Conservation (phyloP, 2,113 vertebrate genomes). For the Sturnira hondurensis region DNA sequence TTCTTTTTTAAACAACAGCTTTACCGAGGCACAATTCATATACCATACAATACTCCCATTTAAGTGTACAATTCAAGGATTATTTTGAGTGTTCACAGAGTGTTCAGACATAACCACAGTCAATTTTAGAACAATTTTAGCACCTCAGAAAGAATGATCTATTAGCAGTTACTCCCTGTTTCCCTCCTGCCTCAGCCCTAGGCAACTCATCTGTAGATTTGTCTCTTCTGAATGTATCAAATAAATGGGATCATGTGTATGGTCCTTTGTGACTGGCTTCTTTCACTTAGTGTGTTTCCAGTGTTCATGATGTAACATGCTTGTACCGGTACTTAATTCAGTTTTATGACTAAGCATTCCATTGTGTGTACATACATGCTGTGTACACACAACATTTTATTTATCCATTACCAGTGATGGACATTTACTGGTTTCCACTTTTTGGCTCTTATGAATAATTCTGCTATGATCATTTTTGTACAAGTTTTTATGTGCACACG, state of each 20-base stretch:
- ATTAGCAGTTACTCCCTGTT: neutral
- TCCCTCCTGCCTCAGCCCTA: neutral
- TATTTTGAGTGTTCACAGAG: neutral
- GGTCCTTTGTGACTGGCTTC: neutral
- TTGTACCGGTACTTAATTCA: neutral
- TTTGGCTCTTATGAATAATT: neutral
- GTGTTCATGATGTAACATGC: neutral
- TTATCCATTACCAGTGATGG: neutral
- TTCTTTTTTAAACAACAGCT: neutral
- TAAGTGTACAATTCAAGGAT: neutral
- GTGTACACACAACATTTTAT: neutral
- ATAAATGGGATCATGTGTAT: neutral
- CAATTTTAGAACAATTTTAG: constrained; percentile 15
- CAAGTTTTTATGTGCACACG: constrained; percentile 26
- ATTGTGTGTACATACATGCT: neutral
- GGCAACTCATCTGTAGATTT: neutral
- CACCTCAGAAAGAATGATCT: neutral
- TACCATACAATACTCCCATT: neutral
- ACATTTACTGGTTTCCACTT: neutral
- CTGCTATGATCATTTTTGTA: neutral
- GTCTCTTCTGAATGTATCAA: neutral
- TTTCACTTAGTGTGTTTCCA: constrained; percentile 13
- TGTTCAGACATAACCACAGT: neutral
- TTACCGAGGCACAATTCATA: neutral
- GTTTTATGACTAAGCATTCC: neutral